Evolutionary conservation across 2,888 invertebrate genomes (phyloP).

Genomic region (Merodon equestris): DNA sequence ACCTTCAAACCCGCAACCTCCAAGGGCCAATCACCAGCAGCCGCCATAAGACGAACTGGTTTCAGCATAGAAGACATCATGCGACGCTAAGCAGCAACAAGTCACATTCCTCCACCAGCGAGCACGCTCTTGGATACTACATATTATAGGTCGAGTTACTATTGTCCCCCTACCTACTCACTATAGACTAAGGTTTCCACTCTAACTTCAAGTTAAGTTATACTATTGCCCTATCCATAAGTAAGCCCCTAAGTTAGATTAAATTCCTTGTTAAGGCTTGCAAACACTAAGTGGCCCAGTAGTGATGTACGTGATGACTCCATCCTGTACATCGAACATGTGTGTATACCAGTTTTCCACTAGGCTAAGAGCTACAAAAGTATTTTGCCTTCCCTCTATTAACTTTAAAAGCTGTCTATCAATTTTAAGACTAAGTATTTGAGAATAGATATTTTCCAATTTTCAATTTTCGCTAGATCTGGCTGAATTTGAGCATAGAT

Average conservation of each 20-base stretch:
- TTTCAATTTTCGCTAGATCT: too few relatives aligned
- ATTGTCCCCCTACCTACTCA: conserved; percentile 23
- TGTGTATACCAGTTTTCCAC: conserved; percentile 8
- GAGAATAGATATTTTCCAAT: too few relatives aligned
- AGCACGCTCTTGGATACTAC: conserved; percentile 21
- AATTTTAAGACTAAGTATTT: too few relatives aligned
- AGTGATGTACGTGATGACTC: conserved; percentile 27
- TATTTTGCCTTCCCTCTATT: conserved; percentile 62
- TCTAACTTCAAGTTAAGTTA: conserved; percentile 15
- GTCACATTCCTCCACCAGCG: conserved; percentile 7
- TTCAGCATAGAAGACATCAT: conserved; percentile 95
- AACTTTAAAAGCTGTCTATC: conserved; percentile 61
- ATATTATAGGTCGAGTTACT: conserved; percentile 32
- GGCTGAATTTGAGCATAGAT: too few relatives aligned
- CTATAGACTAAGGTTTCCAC: not conserved
- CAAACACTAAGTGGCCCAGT: conserved; percentile 67
- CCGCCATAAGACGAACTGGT: conserved; percentile 84
- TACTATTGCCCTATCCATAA: not conserved
- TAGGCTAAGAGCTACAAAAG: conserved; percentile 55
- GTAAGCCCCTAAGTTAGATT: conserved; percentile 32
- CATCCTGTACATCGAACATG: conserved; percentile 46
- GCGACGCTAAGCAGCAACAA: conserved; percentile 83
- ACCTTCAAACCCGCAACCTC: conserved; percentile 59
- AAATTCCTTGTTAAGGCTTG: conserved; percentile 58
- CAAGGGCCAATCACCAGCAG: conserved; percentile 48